Conservation (phyloP, 2,113 vertebrate species). For the Aegotheles bennettii region DNA sequence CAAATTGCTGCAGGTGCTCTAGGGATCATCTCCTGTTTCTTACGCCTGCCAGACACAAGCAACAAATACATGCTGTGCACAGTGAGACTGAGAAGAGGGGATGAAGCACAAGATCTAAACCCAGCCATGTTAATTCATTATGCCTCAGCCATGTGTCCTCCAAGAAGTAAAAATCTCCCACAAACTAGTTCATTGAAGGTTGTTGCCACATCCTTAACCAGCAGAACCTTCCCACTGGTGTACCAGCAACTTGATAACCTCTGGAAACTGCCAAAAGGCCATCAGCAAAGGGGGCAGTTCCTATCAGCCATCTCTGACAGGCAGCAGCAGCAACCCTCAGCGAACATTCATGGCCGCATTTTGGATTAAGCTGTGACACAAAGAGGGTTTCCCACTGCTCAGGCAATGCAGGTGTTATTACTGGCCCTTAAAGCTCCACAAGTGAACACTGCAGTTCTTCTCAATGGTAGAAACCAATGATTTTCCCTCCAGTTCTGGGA, state of each 20-base stretch:
- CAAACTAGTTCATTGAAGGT: not conserved
- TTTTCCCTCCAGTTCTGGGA: not conserved
- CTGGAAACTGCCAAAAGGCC: not conserved
- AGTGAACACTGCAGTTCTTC: not conserved
- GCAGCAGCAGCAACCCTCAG: not conserved
- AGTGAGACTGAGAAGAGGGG: not conserved
- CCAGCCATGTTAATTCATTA: accelerated
- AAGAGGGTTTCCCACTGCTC: accelerated
- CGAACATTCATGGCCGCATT: accelerated
- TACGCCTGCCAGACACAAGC: not conserved
- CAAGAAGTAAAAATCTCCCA: not conserved
- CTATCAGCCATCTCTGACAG: not conserved
- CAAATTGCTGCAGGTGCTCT: not conserved
- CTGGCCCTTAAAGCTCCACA: not conserved
- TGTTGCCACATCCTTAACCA: not conserved
- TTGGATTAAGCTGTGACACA: not conserved
- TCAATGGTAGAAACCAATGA: not conserved
- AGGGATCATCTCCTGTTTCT: not conserved
- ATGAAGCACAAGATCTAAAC: not conserved
- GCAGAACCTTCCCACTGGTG: not conserved
- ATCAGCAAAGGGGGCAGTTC: not conserved
- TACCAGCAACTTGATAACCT: not conserved
- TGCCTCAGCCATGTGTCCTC: not conserved
- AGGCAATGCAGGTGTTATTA: not conserved
- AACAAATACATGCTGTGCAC: not conserved